phyloP scores from a whole-genome alignment of 2,888 invertebrate species.

The Trypoxylon attenuatum region DNA sequence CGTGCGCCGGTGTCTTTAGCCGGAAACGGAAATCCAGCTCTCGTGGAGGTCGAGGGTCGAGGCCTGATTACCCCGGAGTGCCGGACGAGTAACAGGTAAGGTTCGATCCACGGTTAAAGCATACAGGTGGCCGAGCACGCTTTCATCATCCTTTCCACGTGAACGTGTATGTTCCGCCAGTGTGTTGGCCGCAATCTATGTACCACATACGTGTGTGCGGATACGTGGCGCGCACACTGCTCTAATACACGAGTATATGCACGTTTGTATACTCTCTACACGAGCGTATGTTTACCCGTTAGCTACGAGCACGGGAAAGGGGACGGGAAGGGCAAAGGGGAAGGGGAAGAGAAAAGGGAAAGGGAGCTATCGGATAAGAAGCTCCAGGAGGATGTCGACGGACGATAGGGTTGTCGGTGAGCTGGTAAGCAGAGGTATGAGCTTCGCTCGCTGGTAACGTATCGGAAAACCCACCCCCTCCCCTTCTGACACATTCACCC shows the following conservation, averaged over 20 bases:
- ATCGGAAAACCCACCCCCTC: constrained; percentile 51
- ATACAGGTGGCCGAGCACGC: constrained; percentile 73
- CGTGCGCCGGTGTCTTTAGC: constrained; percentile 51
- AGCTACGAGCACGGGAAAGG: constrained; percentile 49
- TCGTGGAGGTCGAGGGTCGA: constrained; percentile 49
- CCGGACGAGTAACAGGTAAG: constrained; percentile 73
- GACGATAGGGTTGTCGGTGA: constrained; percentile 33
- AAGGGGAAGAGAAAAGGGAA: constrained; percentile 39
- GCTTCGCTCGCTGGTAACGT: constrained; percentile 34
- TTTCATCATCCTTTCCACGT: constrained; percentile 50
- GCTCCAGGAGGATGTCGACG: constrained; percentile 23
- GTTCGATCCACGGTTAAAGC: constrained; percentile 71
- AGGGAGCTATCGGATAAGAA: constrained; percentile 41
- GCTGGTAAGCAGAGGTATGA: too few species aligned
- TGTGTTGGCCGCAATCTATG: constrained; percentile 17
- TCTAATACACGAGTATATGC: constrained; percentile 5
- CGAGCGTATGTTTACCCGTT: constrained; percentile 60
- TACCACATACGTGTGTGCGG: constrained; percentile 23
- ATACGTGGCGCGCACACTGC: too few species aligned
- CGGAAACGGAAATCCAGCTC: constrained; percentile 63
- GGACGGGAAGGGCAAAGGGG: too few species aligned
- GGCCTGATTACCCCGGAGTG: constrained; percentile 50
- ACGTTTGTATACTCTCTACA: constrained; percentile 11
- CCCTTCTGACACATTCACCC: constrained; percentile 29
- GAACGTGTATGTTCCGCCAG: constrained; percentile 28